Conservation (phyloP, 2,797 vertebrate species). For the Tapirus indicus region DNA sequence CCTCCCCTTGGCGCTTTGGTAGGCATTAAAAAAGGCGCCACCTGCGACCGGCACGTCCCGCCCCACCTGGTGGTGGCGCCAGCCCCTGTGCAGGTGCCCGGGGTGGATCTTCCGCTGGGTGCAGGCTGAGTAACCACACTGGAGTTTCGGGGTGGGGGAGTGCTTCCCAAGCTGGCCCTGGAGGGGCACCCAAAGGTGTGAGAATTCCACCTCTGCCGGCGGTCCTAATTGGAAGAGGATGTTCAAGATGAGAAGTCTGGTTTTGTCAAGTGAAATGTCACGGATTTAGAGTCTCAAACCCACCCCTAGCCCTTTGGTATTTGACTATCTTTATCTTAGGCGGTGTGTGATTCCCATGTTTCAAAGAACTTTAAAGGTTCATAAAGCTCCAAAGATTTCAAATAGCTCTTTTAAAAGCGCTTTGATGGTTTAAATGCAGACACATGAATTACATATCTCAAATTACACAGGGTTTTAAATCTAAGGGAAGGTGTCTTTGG, state of each 20-base stretch:
- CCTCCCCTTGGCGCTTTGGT: background rate
- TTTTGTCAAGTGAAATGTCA: slow-evolving; percentile 63
- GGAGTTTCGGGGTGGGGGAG: background rate
- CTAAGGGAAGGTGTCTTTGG: slow-evolving; percentile 59
- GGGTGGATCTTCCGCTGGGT: fast-evolving
- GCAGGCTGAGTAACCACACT: background rate
- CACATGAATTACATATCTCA: slow-evolving; percentile 62
- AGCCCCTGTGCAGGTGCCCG: background rate
- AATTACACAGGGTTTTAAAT: slow-evolving; percentile 66
- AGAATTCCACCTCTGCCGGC: background rate
- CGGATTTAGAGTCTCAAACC: background rate
- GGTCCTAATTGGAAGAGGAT: background rate
- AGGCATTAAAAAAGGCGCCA: background rate
- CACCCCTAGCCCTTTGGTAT: slow-evolving; percentile 69
- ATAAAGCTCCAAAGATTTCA: slow-evolving; percentile 74
- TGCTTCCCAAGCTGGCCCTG: fast-evolving
- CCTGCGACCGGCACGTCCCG: fast-evolving
- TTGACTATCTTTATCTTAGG: slow-evolving; percentile 67
- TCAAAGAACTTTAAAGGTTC: slow-evolving; percentile 78
- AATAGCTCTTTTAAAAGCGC: slow-evolving; percentile 72
- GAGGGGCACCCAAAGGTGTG: background rate
- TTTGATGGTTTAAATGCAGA: slow-evolving; percentile 79
- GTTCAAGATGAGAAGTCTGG: slow-evolving; percentile 21
- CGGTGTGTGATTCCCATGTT: slow-evolving; percentile 60
- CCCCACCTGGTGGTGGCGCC: background rate